Percentiles rank a stretch among this genome's conserved stretches.
Conservation (phyloP, 2,113 vertebrate genomes). For the Circaetus gallicus region DNA sequence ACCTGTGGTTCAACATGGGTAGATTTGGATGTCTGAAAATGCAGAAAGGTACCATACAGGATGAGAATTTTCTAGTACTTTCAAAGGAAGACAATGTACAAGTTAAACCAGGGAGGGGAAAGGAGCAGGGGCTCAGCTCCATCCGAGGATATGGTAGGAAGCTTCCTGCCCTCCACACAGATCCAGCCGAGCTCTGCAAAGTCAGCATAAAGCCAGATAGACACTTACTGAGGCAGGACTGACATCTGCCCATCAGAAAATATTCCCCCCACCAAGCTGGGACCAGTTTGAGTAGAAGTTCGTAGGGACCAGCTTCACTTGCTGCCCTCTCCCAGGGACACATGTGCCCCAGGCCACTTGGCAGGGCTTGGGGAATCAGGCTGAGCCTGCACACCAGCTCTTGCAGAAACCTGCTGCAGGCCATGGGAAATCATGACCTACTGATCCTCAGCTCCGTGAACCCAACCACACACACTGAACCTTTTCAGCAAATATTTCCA, state of each 20-base stretch:
- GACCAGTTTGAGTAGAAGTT: neutral
- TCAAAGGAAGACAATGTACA: neutral
- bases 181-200: neutral
- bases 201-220: neutral
- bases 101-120: neutral
- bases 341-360: accelerated
- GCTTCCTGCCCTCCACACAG: neutral
- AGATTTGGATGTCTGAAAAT: neutral
- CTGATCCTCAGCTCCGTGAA: neutral
- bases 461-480: neutral
- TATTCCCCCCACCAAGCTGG: accelerated
- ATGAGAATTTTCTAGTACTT: neutral
- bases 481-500: neutral
- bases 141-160: neutral
- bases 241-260: neutral
- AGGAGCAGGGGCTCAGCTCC: neutral
- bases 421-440: neutral
- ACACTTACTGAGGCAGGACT: neutral
- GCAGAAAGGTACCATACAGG: neutral
- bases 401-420: neutral
- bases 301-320: accelerated
- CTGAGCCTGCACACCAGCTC: neutral
- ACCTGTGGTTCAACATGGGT: neutral
- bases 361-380: neutral
- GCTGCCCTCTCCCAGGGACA: neutral